Conservation (phyloP, 2,888 invertebrate species). For the Drosophila siamana region DNA sequence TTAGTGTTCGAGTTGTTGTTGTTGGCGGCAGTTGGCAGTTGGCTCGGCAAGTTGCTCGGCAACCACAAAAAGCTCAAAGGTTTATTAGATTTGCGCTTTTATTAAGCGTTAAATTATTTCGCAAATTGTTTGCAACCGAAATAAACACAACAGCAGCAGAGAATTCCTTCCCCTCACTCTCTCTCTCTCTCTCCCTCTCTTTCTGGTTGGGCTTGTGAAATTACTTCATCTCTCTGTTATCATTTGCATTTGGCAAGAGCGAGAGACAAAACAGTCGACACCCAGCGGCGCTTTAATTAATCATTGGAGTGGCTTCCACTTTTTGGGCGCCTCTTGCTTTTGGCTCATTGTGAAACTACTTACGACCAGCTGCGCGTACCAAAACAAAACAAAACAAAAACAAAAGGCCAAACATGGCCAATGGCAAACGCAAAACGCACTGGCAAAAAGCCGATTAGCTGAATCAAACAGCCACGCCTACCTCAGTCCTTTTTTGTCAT, state of each 20-base stretch:
- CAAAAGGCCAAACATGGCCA: slow-evolving; percentile 34
- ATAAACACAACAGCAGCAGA: slow-evolving; percentile 58
- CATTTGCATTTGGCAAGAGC: slow-evolving; percentile 69
- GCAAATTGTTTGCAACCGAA: slow-evolving; percentile 75
- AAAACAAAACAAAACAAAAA: slow-evolving; percentile 34
- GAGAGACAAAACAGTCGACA: slow-evolving; percentile 44
- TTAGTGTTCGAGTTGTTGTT: slow-evolving; percentile 10
- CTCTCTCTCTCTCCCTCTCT: not conserved
- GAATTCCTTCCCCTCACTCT: not conserved
- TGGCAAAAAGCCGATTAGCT: slow-evolving; percentile 73
- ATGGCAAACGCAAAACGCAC: slow-evolving; percentile 45
- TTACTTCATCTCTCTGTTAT: slow-evolving; percentile 75
- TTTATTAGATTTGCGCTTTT: slow-evolving; percentile 79
- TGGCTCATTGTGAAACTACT: slow-evolving; percentile 65
- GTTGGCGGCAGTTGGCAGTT: slow-evolving; percentile 25
- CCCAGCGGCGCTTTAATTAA: slow-evolving; percentile 77
- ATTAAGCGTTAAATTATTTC: slow-evolving; percentile 80
- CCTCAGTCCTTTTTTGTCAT: slow-evolving; percentile 11
- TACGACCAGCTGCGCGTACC: slow-evolving; percentile 30
- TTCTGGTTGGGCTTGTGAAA: slow-evolving; percentile 25
- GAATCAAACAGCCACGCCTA: slow-evolving; percentile 64
- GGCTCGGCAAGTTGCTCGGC: slow-evolving; percentile 53
- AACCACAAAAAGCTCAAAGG: slow-evolving; percentile 80
- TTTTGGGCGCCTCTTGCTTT: slow-evolving; percentile 19
- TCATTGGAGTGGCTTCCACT: slow-evolving; percentile 67